phyloP scores from a whole-genome alignment of 2,797 vertebrate genomes.

The Gadopsis marmoratus region DNA sequence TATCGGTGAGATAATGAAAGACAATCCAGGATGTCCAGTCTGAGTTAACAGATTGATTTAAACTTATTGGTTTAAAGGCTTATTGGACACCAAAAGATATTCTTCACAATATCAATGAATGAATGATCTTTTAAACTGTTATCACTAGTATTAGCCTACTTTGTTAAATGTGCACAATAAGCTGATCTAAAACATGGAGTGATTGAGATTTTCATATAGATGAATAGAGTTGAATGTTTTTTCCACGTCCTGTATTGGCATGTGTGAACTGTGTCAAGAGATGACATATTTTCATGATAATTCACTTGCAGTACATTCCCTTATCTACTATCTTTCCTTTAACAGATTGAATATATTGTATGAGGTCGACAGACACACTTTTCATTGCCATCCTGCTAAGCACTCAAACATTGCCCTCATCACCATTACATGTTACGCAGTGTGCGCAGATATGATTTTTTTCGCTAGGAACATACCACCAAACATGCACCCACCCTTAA shows the following conservation, averaged over 20 bases:
- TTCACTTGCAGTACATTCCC: background rate
- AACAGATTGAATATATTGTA: background rate
- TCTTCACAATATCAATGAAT: too few species aligned
- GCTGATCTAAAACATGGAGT: background rate
- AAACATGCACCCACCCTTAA: slow-evolving; percentile 17
- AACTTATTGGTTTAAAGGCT: too few species aligned
- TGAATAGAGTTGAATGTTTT: background rate
- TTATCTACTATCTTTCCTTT: background rate
- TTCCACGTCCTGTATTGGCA: background rate
- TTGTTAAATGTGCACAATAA: background rate
- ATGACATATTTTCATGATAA: too few species aligned
- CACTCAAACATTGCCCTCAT: slow-evolving; percentile 7
- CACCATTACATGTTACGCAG: slow-evolving; percentile 21
- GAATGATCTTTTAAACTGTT: slow-evolving; percentile 1
- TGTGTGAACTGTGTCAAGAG: background rate
- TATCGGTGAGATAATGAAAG: too few species aligned
- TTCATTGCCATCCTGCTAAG: background rate
- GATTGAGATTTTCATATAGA: background rate
- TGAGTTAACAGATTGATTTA: too few species aligned
- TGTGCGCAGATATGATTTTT: slow-evolving; percentile 9
- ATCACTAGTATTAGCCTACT: background rate
- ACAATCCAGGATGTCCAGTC: too few species aligned
- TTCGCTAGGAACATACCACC: background rate
- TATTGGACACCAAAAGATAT: too few species aligned
- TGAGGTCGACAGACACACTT: background rate